phyloP scores from a whole-genome alignment of 2,113 vertebrate species.

The Chascanopsetta lugubris region DNA sequence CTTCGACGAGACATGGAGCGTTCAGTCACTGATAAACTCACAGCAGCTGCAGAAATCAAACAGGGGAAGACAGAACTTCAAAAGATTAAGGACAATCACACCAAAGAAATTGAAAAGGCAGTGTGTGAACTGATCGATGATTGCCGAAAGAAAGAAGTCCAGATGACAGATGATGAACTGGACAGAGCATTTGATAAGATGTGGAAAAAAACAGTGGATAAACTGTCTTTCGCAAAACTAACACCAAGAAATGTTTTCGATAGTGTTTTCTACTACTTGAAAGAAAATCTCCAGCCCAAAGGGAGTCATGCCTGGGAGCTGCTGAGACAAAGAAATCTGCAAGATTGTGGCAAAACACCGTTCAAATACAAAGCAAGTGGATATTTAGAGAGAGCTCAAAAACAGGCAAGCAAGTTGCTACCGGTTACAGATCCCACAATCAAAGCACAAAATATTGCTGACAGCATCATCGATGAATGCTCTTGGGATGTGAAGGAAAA shows the following conservation, averaged over 20 bases:
- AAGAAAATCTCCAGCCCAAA: slow-evolving; percentile 14
- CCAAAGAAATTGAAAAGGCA: slow-evolving; percentile 27
- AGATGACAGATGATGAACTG: slow-evolving; percentile 27
- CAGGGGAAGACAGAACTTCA: slow-evolving; percentile 42
- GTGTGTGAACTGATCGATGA: slow-evolving; percentile 34
- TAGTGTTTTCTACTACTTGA: neutral
- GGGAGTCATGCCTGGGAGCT: neutral
- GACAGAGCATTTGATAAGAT: slow-evolving; percentile 46
- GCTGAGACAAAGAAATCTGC: accelerated
- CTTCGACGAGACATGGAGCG: slow-evolving; percentile 38
- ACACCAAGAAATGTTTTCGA: neutral
- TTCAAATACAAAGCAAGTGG: slow-evolving; percentile 9
- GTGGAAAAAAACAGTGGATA: slow-evolving; percentile 29
- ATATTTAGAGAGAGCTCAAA: accelerated
- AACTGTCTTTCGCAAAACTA: slow-evolving; percentile 10
- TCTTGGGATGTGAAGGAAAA: accelerated
- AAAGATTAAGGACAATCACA: slow-evolving; percentile 44
- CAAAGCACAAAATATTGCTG: neutral
- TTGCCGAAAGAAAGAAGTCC: slow-evolving; percentile 12
- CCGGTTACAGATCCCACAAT: accelerated
- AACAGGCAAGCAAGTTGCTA: accelerated
- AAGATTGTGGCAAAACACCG: accelerated
- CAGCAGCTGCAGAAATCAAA: slow-evolving; percentile 31
- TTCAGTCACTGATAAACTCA: slow-evolving; percentile 22
- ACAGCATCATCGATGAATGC: slow-evolving; percentile 26